Conservation (phyloP, 1,140 invertebrate species). For the Drosophila fuyamai region DNA sequence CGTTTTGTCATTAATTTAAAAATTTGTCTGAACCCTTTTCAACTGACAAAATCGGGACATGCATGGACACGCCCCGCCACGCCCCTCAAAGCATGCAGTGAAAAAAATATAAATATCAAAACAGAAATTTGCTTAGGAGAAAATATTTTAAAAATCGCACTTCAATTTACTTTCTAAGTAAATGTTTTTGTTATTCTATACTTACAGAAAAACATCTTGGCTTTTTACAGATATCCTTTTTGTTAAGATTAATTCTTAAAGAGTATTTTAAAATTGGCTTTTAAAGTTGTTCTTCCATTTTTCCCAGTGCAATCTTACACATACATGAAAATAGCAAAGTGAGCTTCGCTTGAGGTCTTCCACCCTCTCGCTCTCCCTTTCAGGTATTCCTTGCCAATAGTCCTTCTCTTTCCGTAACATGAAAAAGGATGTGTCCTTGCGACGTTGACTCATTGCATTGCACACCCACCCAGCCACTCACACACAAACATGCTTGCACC, state of each 20-base stretch:
- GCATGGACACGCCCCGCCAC: conserved; percentile 5
- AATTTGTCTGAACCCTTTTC: conserved; percentile 76
- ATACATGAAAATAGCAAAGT: conserved; percentile 11
- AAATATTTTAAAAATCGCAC: too few species aligned
- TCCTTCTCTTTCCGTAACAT: conserved; percentile 36
- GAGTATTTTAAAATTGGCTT: too few species aligned
- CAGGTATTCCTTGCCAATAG: conserved; percentile 15
- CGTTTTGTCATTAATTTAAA: conserved; percentile 77
- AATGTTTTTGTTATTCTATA: too few species aligned
- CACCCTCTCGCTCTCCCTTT: not conserved
- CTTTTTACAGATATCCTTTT: too few species aligned
- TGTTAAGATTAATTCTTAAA: too few species aligned
- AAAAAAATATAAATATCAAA: not conserved
- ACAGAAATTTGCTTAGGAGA: too few species aligned
- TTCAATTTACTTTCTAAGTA: too few species aligned
- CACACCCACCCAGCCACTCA: conserved; percentile 6
- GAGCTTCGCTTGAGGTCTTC: conserved; percentile 56
- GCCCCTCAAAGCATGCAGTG: conserved; percentile 13
- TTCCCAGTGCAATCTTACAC: not conserved
- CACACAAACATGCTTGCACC: conserved; percentile 7
- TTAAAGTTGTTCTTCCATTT: not conserved
- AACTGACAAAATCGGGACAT: conserved; percentile 70
- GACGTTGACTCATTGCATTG: conserved; percentile 65
- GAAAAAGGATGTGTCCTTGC: conserved; percentile 65
- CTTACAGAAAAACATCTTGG: too few species aligned